These are phyloP conservation scores for Pipistrellus nathusii DNA, from an alignment of 2,797 vertebrate genomes.

Conservation along the genomic window DNA sequence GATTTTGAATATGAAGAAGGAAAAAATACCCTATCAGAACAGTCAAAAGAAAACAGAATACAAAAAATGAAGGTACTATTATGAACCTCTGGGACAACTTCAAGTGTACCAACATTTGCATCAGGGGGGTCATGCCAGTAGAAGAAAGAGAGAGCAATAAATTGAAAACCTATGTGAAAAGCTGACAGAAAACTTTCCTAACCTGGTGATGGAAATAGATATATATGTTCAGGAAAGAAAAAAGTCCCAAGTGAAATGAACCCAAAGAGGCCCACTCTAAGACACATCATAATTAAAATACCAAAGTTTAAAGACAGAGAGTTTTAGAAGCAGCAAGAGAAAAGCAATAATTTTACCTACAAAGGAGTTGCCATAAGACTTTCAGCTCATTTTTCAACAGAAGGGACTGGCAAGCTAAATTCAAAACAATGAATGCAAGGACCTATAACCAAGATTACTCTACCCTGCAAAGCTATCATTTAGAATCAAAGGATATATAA, in stretches of 20 bases:
- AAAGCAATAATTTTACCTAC: background rate
- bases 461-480: background rate
- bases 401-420: background rate
- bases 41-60: background rate
- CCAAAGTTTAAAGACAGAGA: background rate
- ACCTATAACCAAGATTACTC: background rate
- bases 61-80: background rate
- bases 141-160: background rate
- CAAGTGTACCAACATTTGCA: background rate
- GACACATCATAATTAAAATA: background rate
- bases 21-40: background rate
- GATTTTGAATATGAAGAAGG: background rate
- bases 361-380: background rate
- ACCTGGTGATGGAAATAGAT: background rate
- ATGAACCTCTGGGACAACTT: background rate
- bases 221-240: background rate
- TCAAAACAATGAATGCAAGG: background rate
- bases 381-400: background rate
- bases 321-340: background rate
- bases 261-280: background rate
- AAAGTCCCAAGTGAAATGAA: background rate
- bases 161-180: background rate
- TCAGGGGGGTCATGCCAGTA: background rate
- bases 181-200: background rate
- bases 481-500: background rate